phyloP scores from a whole-genome alignment of 2,113 vertebrate genomes.

The Prietella phreatophila region DNA sequence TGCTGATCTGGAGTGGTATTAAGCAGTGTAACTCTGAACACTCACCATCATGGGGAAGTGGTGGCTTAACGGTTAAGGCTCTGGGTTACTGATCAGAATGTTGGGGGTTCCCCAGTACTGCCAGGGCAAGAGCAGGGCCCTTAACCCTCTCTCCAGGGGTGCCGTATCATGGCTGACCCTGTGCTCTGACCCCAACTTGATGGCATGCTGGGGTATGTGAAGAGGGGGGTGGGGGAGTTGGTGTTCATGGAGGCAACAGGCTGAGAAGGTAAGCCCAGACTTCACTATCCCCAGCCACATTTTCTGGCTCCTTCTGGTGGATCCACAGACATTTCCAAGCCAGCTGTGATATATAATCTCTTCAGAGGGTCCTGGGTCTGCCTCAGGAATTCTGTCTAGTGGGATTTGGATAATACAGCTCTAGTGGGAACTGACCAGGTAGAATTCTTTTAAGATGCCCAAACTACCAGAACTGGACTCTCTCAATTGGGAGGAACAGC shows the following conservation, averaged over 20 bases:
- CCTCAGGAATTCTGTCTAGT: not conserved
- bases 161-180: no score
- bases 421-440: not conserved
- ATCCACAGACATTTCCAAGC: not conserved
- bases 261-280: not conserved
- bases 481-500: not conserved
- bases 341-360: not conserved
- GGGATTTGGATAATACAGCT: not conserved
- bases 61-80: no score
- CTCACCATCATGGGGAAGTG: slow-evolving; percentile 2
- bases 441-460: not conserved
- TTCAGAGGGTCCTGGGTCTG: not conserved
- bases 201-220: no score
- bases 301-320: not conserved
- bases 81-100: no score
- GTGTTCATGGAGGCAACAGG: not conserved
- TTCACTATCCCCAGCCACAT: not conserved
- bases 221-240: no score
- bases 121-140: no score
- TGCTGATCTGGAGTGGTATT: not conserved
- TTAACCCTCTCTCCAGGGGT: no score
- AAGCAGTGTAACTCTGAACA: slow-evolving; percentile 17
- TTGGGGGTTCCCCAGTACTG: no score
- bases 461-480: not conserved
- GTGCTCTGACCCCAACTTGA: no score